phyloP scores from a whole-genome alignment of 2,113 vertebrate species.

The Sylvietta virens region DNA sequence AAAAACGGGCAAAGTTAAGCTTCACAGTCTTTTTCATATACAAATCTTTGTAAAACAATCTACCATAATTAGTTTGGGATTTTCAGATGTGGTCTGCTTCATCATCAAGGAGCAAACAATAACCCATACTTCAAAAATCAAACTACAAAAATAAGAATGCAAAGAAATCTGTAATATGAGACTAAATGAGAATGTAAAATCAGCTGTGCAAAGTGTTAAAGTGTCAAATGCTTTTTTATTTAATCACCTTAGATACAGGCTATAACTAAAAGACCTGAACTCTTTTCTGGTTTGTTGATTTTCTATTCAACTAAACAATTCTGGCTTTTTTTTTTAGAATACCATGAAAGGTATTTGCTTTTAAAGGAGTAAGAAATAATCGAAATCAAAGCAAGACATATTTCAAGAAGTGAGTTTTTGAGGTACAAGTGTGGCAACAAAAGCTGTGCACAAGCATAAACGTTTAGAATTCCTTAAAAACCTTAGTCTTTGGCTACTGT shows the following conservation, averaged over 20 bases:
- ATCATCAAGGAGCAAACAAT: not conserved
- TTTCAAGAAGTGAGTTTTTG: not conserved
- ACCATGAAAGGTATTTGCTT: not conserved
- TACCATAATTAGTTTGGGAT: not conserved
- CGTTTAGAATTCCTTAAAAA: not conserved
- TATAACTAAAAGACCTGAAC: not conserved
- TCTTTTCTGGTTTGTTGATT: not conserved
- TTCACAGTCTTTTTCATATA: not conserved
- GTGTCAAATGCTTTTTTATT: not conserved
- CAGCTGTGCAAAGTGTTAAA: not conserved
- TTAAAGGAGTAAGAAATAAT: not conserved
- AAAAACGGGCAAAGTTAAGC: not conserved
- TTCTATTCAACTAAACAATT: not conserved
- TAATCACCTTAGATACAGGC: not conserved
- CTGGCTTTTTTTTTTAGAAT: not conserved
- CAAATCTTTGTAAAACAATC: not conserved
- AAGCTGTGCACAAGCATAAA: not conserved
- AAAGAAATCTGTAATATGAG: not conserved
- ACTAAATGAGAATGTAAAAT: not conserved
- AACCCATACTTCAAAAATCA: not conserved
- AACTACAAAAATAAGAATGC: not conserved
- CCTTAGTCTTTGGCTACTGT: not conserved
- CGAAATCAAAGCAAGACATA: not conserved
- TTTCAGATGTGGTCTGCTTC: not conserved
- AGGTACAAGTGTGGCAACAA: not conserved